Percentiles rank a stretch among this genome's conserved stretches.
Evolutionary conservation across 2,888 invertebrate species (phyloP).

Genomic region (Helleia helle): DNA sequence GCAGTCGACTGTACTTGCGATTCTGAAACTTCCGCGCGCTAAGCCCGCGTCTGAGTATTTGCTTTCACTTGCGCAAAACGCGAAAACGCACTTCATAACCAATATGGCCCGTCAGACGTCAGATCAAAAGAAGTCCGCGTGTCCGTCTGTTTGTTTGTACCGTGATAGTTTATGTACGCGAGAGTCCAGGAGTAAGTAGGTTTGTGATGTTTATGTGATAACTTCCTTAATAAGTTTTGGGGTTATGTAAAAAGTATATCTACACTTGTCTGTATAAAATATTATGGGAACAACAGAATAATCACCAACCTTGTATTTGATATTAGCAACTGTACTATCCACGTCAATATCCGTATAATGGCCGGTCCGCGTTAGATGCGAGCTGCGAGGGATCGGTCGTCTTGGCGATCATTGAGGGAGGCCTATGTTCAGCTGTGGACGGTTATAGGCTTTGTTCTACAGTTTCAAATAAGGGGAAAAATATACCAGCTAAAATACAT

Average conservation of each 20-base stretch:
- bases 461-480: no score
- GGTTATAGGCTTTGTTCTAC: no score
- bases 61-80: conserved; percentile 8
- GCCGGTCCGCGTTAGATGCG: no score
- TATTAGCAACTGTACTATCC: no score
- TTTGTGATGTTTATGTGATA: background rate
- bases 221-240: background rate
- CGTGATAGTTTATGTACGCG: conserved; percentile 1
- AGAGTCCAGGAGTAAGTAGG: conserved; percentile 1
- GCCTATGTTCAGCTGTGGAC: no score
- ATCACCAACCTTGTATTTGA: no score
- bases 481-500: no score
- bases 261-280: no score
- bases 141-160: conserved; percentile 1
- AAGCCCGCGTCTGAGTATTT: conserved; percentile 2
- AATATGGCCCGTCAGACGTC: conserved; percentile 5
- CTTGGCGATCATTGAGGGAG: no score
- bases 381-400: no score
- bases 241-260: background rate
- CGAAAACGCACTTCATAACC: conserved; percentile 7
- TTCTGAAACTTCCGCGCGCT: background rate
- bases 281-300: no score
- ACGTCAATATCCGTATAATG: no score
- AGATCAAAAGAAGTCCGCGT: conserved; percentile 2
- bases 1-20: background rate